Evolutionary conservation across 1,140 invertebrate species (phyloP).

Genomic region (Drosophila nannoptera): DNA sequence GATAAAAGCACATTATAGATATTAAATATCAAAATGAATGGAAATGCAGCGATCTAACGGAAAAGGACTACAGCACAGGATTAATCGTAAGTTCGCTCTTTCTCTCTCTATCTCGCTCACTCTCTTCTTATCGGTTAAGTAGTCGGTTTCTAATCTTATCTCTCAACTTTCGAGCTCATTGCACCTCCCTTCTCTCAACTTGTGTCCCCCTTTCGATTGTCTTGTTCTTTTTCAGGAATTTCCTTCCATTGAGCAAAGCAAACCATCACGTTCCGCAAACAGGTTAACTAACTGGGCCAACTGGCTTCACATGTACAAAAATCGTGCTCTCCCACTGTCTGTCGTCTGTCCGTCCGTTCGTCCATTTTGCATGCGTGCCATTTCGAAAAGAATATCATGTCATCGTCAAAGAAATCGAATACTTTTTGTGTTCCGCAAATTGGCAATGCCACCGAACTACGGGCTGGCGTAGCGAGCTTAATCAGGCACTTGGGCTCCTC

Average conservation of each 20-base stretch:
- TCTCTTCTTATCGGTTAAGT: too few relatives aligned
- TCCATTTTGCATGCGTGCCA: slow-evolving; percentile 53
- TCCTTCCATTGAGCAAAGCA: slow-evolving; percentile 6
- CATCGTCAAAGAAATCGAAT: slow-evolving; percentile 27
- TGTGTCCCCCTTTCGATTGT: background rate
- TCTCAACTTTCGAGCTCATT: too few relatives aligned
- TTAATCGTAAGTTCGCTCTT: too few relatives aligned
- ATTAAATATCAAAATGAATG: too few relatives aligned
- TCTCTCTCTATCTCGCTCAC: background rate
- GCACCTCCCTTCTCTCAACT: background rate
- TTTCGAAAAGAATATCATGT: slow-evolving; percentile 10
- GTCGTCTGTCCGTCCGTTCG: slow-evolving; percentile 7
- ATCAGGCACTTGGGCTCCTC: slow-evolving; percentile 51
- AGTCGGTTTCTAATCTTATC: too few relatives aligned
- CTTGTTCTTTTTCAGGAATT: background rate
- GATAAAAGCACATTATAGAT: background rate
- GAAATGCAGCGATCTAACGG: too few relatives aligned
- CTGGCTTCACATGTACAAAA: slow-evolving; percentile 13
- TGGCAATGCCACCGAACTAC: background rate
- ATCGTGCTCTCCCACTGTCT: too few relatives aligned
- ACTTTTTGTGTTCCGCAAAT: slow-evolving; percentile 10
- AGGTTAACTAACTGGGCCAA: slow-evolving; percentile 20
- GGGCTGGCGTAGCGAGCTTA: slow-evolving; percentile 12
- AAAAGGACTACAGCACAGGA: too few relatives aligned
- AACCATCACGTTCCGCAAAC: slow-evolving; percentile 49